Conservation (phyloP, 2,113 vertebrate genomes). For the Arothron firmamentum region DNA sequence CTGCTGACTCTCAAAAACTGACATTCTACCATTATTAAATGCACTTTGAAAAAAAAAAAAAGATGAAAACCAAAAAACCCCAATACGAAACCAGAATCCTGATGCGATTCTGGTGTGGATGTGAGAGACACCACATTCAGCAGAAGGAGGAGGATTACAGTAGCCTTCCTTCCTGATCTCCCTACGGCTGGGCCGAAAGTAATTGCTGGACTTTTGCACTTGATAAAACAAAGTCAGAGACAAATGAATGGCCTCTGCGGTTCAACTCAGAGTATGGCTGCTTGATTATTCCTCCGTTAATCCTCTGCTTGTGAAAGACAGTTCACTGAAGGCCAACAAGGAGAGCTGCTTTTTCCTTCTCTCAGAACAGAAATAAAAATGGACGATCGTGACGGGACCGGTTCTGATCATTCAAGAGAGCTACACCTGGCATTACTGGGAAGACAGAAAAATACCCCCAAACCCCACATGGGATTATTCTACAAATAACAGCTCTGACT, state of each 20-base stretch:
- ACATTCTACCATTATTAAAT: conserved; percentile 33
- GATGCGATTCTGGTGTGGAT: conserved; percentile 27
- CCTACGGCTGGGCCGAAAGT: conserved; percentile 40
- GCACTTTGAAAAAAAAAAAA: conserved; percentile 11
- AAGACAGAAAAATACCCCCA: conserved; percentile 7
- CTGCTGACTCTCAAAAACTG: neutral
- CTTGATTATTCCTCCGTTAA: conserved; percentile 61
- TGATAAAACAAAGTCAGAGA: conserved; percentile 49
- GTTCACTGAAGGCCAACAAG: conserved; percentile 40
- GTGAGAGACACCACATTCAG: conserved; percentile 25
- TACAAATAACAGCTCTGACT: no score
- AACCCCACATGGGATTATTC: neutral
- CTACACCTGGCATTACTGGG: no score
- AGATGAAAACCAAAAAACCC: conserved; percentile 21
- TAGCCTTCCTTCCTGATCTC: conserved; percentile 35
- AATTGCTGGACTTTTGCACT: conserved; percentile 60
- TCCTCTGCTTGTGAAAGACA: conserved; percentile 46
- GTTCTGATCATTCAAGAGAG: no score
- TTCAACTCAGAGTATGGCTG: conserved; percentile 42
- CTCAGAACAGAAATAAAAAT: conserved; percentile 2
- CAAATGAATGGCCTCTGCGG: conserved; percentile 37
- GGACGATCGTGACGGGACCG: no score
- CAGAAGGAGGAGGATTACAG: conserved; percentile 54
- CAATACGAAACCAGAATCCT: conserved; percentile 32
- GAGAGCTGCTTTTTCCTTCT: conserved; percentile 41